Base-by-base conservation (phyloP, 2,888 invertebrate genomes). In the Emmelina monodactyla region DNA sequence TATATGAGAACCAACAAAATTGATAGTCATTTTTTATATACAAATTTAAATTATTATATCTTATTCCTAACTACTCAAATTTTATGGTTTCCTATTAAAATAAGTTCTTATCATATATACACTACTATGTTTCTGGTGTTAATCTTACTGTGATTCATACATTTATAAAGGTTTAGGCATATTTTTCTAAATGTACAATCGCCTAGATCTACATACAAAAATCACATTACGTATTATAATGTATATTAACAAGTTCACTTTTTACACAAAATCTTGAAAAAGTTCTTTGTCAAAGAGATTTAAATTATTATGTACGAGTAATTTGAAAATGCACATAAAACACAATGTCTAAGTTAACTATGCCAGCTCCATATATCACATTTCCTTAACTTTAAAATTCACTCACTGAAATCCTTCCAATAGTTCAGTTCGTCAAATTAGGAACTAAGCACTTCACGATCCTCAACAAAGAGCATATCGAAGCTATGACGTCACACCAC, bases 401-500 rank as follows among this genome's bases (percentile, higher is more conserved):
- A 25, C 25, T 25, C 25, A 25, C 25, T 25, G 11, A 7, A 25
- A 11, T 25, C 9, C 19, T 19, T 9, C 19, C 5, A 25, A 25
- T 3, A n/a, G 25, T 25, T 11, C n/a, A 25, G 11, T 68, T 59
- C 57, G 59, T 62, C 55, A 58, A 54, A 63, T 78, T 80, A 81
- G 81, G 79, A 81, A 82, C 81, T 81, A 65, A 73, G 70, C n/a
- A n/a, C n/a, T 62, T 72, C 67, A 66, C 81, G 78, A 72, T 79
- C 75, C 65, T 81, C 79, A 47, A 78, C 62, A 51, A 81, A 81
- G 62, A 83, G 71, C 71, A 80, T 75, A 56, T 82, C 83, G 53
- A 80, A 81, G 62, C 82, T 83, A 61, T 84, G 83, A 70, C 83
- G 85, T 85, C 86, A 86, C 82, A 86, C 86, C 43, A 85, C 82